Base-by-base conservation (phyloP, 2,888 invertebrate species). In the Ornithoptera alexandrae region DNA sequence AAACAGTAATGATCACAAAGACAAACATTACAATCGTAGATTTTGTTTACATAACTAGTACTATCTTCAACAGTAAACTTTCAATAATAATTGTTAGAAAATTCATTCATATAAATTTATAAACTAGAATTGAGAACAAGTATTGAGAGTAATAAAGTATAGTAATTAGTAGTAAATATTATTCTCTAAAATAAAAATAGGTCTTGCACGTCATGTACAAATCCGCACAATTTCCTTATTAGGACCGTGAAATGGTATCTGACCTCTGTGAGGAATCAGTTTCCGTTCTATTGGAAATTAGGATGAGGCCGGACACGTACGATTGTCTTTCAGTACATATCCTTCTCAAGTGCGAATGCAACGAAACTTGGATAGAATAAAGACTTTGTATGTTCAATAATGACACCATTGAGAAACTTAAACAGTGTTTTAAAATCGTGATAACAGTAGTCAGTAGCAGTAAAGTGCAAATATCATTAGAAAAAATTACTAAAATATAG, bases 271-370 rank as follows among this genome's bases (percentile, higher is more conserved):
- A 6, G 36, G 63, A 56, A 68, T 50, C 58, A n/a, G 42, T 69
- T 68, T 65, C 65, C 65, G 69, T 69, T 69, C 65, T 61, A 62
- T 65, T 65, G 69, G 60, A 69, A 69, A 65, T 61, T 69, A 65
- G 69, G 24, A 65, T 69, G 61, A 69, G 69, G 65, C n/a, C 69
- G 57, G 56, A 42, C 69, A 69, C 68, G 68, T 68, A 63, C 56
- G 65, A 20, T 50, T 22, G 18, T 50, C 1, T 50, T 15, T 50
- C 15, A 50, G 50, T 50, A 50, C 10, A 50, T 50, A 17, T 50
- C 50, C 50, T 50, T 18, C 18, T 17, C 5, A 15, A 15, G 17
- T 17, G 50, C 15, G 50, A 50, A 50, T 50, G 50, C 18, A 17
- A 50, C 17, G 15, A 2, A 50, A 50, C 50, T 18, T 50, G 50